These are phyloP conservation scores for Toxotes chatareus DNA, from an alignment of 2,113 vertebrate species.

Conservation along the genomic window DNA sequence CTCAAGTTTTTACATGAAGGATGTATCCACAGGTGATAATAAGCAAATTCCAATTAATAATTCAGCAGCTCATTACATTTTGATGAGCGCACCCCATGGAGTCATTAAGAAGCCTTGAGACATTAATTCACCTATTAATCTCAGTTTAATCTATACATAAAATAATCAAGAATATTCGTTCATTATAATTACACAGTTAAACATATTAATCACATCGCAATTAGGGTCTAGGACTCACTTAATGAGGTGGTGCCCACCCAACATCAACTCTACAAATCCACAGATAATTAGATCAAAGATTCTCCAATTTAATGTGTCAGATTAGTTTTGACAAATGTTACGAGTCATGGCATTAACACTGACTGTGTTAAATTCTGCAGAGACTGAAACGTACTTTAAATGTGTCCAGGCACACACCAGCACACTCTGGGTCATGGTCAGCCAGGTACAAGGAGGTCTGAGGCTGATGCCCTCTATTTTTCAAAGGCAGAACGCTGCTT, in stretches of 20 bases:
- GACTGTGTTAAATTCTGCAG: conserved; percentile 4
- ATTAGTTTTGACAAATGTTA: conserved; percentile 41
- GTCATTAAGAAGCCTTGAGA: conserved; percentile 66
- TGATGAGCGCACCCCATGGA: conserved; percentile 65
- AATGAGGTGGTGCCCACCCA: conserved; percentile 37
- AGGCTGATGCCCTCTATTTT: background rate
- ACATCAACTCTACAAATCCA: conserved; percentile 19
- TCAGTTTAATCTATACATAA: conserved; percentile 64
- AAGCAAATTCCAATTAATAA: conserved; percentile 79
- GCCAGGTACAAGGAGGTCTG: background rate
- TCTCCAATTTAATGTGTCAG: conserved; percentile 20
- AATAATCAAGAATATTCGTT: conserved; percentile 60
- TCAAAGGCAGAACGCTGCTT: background rate
- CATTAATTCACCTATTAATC: conserved; percentile 71
- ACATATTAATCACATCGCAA: conserved; percentile 67
- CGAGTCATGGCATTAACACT: conserved; percentile 4
- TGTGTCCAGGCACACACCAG: background rate
- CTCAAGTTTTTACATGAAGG: conserved; percentile 55
- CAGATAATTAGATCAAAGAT: conserved; percentile 41
- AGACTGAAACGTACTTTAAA: background rate
- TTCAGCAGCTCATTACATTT: conserved; percentile 76
- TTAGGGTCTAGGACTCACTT: conserved; percentile 52
- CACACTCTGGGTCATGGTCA: background rate
- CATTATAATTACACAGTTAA: conserved; percentile 63
- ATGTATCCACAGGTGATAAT: conserved; percentile 80